A percentile compares a stretch with the other conserved stretches of the same genome.
These are phyloP conservation scores for Cladopsammia gracilis DNA, from an alignment of 64 coral and sea anemone species.

Conservation along the genomic window DNA sequence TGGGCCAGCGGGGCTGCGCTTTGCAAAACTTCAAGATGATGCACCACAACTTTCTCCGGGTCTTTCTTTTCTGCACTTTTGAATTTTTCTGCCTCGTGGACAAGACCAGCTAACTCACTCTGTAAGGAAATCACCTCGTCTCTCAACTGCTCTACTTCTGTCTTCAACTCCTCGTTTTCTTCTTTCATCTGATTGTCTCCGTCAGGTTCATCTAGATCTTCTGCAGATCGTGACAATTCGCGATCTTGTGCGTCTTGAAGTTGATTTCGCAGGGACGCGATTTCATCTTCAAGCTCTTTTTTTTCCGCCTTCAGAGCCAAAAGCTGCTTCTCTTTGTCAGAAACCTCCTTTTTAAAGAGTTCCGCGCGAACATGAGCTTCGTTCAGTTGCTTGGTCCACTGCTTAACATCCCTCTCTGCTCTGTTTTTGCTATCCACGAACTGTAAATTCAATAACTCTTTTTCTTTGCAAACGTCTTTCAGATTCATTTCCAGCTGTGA, in stretches of 20 bases:
- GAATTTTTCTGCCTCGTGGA: not conserved
- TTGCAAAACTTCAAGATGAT: constrained; percentile 3
- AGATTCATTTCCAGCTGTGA: constrained; percentile 73
- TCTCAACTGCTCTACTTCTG: constrained; percentile 38
- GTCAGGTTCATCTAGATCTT: not conserved
- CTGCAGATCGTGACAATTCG: not conserved
- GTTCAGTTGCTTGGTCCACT: constrained; percentile 70
- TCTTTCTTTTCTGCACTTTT: not conserved
- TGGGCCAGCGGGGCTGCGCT: not conserved
- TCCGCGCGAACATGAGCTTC: constrained; percentile 63
- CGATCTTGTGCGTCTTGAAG: constrained; percentile 20
- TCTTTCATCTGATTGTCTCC: not conserved
- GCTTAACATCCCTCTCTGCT: constrained; percentile 44
- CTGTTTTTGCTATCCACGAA: constrained; percentile 69
- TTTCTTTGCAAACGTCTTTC: constrained; percentile 63
- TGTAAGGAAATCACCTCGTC: constrained; percentile 56
- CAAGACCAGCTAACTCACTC: constrained; percentile 12
- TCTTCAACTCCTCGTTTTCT: constrained; percentile 32
- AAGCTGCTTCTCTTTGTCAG: constrained; percentile 75
- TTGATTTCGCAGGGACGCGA: constrained; percentile 15
- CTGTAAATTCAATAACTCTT: constrained; percentile 66
- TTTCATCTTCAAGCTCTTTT: constrained; percentile 19
- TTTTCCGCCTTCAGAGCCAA: constrained; percentile 63
- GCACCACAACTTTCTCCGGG: not conserved
- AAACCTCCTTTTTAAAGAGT: constrained; percentile 60